Percentiles rank a stretch among this genome's conserved stretches.
Conservation (phyloP, 2,888 invertebrate species). For the Acanthococcus lagerstroemiae region DNA sequence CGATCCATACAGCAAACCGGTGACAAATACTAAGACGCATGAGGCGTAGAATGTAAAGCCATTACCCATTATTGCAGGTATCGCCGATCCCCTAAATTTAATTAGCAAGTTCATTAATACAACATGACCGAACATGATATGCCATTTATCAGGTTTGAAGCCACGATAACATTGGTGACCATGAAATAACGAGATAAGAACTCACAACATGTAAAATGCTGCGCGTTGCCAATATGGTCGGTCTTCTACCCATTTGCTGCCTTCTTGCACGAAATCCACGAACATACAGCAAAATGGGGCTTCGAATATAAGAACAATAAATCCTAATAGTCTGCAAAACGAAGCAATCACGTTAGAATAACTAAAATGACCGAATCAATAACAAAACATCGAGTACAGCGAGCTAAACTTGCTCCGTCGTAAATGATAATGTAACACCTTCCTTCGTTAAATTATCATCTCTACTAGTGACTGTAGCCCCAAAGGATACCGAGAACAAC, state of each 20-base stretch:
- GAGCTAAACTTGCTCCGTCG: too few species aligned
- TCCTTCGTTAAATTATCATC: too few species aligned
- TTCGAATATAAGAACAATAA: slow-evolving; percentile 77
- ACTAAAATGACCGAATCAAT: background rate
- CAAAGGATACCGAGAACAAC: too few species aligned
- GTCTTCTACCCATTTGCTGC: slow-evolving; percentile 71
- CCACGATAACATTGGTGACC: too few species aligned
- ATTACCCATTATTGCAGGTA: slow-evolving; percentile 68
- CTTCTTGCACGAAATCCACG: slow-evolving; percentile 81
- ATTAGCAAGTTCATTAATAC: slow-evolving; percentile 35
- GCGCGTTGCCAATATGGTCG: slow-evolving; percentile 87
- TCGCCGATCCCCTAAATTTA: slow-evolving; percentile 70
- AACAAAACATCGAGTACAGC: too few species aligned
- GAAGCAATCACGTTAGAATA: too few species aligned
- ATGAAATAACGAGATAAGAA: slow-evolving; percentile 36
- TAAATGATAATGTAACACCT: too few species aligned
- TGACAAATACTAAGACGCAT: slow-evolving; percentile 79
- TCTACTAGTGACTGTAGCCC: too few species aligned
- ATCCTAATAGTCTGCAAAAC: slow-evolving; percentile 58
- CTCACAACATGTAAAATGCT: slow-evolving; percentile 72
- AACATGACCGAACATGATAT: slow-evolving; percentile 36
- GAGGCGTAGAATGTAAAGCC: slow-evolving; percentile 70
- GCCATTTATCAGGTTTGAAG: background rate
- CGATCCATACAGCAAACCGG: slow-evolving; percentile 84
- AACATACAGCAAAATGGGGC: slow-evolving; percentile 97